Percentiles rank a stretch among this genome's conserved stretches.
Evolutionary conservation across 2,113 vertebrate species (phyloP).

Genomic region (Oryzias melastigma): DNA sequence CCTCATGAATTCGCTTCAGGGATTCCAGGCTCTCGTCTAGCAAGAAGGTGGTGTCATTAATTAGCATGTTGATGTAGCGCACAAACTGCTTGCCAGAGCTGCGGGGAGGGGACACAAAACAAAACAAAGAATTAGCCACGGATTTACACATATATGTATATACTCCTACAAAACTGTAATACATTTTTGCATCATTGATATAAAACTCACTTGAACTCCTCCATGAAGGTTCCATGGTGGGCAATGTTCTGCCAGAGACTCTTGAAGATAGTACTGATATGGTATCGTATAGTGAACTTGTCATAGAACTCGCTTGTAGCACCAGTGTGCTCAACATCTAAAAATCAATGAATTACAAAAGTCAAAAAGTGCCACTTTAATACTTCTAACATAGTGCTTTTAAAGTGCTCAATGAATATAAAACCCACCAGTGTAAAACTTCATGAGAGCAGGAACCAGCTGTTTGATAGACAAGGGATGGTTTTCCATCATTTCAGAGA

Average conservation of each 20-base stretch:
- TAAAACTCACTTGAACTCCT: conserved; percentile 97
- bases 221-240: conserved; percentile 98
- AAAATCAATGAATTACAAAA: not conserved
- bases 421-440: conserved; percentile 94
- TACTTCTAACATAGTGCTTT: too few relatives aligned
- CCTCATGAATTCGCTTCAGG: conserved; percentile 96
- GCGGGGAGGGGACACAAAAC: conserved; percentile 6
- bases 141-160: not conserved
- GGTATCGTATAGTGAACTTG: conserved; percentile 99
- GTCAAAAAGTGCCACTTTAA: too few relatives aligned
- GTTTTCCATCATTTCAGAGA: conserved; percentile 98
- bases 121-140: not conserved
- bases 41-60: conserved; percentile 98
- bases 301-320: conserved; percentile 99
- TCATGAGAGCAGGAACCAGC: conserved; percentile 98
- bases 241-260: conserved; percentile 97
- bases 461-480: conserved; percentile 92
- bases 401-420: too few relatives aligned
- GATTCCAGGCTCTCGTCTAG: conserved; percentile 97
- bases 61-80: conserved; percentile 99
- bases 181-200: not conserved
- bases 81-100: conserved; percentile 99
- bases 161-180: not conserved
- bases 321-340: conserved; percentile 97
- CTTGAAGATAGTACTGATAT: conserved; percentile 99